Evolutionary conservation across 2,797 vertebrate species (phyloP).

Genomic region (Enteromius paludinosus): DNA sequence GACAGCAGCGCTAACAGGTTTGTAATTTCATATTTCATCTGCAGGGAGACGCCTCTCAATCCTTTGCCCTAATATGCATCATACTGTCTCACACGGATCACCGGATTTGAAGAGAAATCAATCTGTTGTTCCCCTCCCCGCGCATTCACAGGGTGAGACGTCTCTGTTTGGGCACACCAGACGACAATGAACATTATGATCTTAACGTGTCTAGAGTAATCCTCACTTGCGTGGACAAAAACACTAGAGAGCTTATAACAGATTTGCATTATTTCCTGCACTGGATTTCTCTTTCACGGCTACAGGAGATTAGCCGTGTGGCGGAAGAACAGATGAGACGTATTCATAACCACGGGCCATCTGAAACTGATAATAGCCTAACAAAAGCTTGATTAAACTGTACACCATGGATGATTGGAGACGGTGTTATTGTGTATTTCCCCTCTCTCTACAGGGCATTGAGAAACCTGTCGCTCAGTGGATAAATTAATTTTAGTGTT

Average conservation of each 20-base stretch:
- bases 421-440: slow-evolving; percentile 57
- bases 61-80: slow-evolving; percentile 56
- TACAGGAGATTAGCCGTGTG: slow-evolving; percentile 75
- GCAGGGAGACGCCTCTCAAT: slow-evolving; percentile 45
- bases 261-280: slow-evolving; percentile 79
- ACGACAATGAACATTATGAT: slow-evolving; percentile 63
- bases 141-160: slow-evolving; percentile 28
- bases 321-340: slow-evolving; percentile 71
- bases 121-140: slow-evolving; percentile 42
- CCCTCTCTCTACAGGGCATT: slow-evolving; percentile 44
- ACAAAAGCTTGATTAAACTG: slow-evolving; percentile 74
- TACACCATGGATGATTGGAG: slow-evolving; percentile 68
- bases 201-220: slow-evolving; percentile 62
- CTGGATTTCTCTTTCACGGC: slow-evolving; percentile 68
- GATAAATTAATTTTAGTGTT: slow-evolving; percentile 41
- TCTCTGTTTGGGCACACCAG: slow-evolving; percentile 56
- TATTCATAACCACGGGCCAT: slow-evolving; percentile 67
- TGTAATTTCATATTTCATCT: slow-evolving; percentile 67
- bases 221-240: slow-evolving; percentile 52
- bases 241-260: slow-evolving; percentile 68
- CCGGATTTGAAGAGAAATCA: slow-evolving; percentile 54
- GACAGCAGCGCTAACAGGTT: slow-evolving; percentile 54
- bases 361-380: slow-evolving; percentile 65
- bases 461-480: slow-evolving; percentile 50
- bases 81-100: slow-evolving; percentile 57